Base-by-base conservation (phyloP, 1,140 invertebrate genomes). In the Microplitis demolitor region DNA sequence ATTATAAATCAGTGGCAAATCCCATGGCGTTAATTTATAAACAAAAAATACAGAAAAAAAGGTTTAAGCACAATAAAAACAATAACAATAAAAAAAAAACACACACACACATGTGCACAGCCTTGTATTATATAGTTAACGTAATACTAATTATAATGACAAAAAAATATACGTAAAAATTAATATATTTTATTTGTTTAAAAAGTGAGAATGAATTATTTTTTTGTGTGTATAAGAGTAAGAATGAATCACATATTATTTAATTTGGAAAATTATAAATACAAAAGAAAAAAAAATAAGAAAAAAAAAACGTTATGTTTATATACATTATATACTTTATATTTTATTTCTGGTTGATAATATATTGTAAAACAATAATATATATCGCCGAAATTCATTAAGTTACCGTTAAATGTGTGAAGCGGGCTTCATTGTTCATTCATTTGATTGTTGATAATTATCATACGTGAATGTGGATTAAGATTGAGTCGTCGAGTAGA, bases 131-230 rank as follows among this genome's bases (percentile, higher is more conserved):
- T 81, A 81, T 79, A 76, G 78, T 74, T 80, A 77, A 75, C 72
- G 74, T 77, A 80, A 80, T 79, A 78, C 79, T 78, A 82, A 82
- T 80, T 72, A 70, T 79, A 78, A 76, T 76, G 50, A 67, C 63
- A n/a, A 74, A 74, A 73, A 54, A 64, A 82, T 82, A 77, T 85
- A 82, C 69, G 82, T 82, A 82, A 83, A 82, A 85, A 78, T 78
- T 85, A 85, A 85, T 85, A 85, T 85, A 85, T 85, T 85, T 85
- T 72, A 82, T 82, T 83, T 85, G 60, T 54, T 51, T 54, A 58
- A 72, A 73, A 58, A 68, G 67, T 62, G 67, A 51, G 60, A 14
- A 71, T 53, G 66, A 51, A 66, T 51, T 58, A 68, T 73, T 71
- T 39, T 73, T 69, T 63, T 54, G 33, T 37, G 61, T 11, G 50